Base-by-base conservation (phyloP, 2,113 vertebrate species). In the Aphelocoma coerulescens region DNA sequence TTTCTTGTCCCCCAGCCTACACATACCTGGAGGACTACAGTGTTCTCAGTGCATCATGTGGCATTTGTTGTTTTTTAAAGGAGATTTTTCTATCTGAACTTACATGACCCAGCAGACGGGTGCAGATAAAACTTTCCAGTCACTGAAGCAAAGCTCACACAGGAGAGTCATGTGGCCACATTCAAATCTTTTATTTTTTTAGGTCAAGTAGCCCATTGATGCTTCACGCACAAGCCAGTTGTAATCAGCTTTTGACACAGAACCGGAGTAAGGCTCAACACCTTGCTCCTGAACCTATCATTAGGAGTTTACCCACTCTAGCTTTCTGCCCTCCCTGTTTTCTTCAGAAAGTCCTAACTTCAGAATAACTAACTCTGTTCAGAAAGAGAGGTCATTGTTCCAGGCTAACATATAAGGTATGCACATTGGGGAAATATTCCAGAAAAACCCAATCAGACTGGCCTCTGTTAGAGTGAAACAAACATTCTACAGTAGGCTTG, bases 151-250 rank as follows among this genome's bases (percentile, higher is more conserved):
- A 44, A 84, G 10, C 23, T 52, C 13, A 32, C 17, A 28, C 3
- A 17, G 8, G 16, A 18, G 3, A 86, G 15, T 19, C 16, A 65
- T 27, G 8, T 48, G 20, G 30, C 11, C 7, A 5, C 5, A 16
- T 57, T 55, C 2, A 67, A 51, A 52, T 72, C 3, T 61, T 57
- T 28, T 5, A 6, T 39, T 57, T 84, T 51, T 88, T 30, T 58
- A 28, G 17, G 24, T 8, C 54, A 49, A 65, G 72, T 35, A 57
- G 52, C 8, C 4, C 19, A 69, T 9, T 13, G n/a, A 11, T 33
- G 19, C 16, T 72, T 61, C 32, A 65, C 1, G 0, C 8, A 13
- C 1, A 1, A 52, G 23, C 20, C n/a, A 46, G 10, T 24, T 48
- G 16, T 35, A 26, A 37, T 30, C 49, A 69, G 28, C 20, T 43